phyloP scores from a whole-genome alignment of 2,113 vertebrate species.

The Nycticryphes semicollaris region DNA sequence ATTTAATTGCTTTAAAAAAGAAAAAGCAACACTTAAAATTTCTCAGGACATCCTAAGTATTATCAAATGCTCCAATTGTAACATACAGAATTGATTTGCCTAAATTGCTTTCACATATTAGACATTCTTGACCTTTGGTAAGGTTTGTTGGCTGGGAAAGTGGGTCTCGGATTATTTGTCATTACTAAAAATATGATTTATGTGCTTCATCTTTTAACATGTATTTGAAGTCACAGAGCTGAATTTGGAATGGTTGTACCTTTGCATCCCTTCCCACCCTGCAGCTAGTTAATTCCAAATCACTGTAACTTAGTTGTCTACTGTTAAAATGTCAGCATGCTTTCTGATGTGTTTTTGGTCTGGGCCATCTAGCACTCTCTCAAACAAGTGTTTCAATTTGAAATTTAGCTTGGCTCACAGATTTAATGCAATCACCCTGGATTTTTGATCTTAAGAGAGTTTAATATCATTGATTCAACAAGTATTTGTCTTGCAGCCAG shows the following conservation, averaged over 20 bases:
- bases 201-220: not conserved
- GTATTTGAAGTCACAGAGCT: not conserved
- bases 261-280: not conserved
- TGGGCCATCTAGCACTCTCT: not conserved
- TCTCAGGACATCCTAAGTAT: not conserved
- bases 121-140: not conserved
- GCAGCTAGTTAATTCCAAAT: not conserved
- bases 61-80: not conserved
- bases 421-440: not conserved
- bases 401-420: not conserved
- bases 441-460: not conserved
- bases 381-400: not conserved
- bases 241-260: not conserved
- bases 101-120: not conserved
- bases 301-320: not conserved
- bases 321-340: not conserved
- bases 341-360: not conserved
- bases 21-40: not conserved
- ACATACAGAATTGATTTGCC: not conserved
- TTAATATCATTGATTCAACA: not conserved
- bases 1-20: not conserved
- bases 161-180: not conserved
- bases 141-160: not conserved
- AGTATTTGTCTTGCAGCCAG: not conserved
- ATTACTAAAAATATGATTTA: not conserved